Evolutionary conservation across 2,797 vertebrate species (phyloP).

Genomic region (Astyanax mexicanus): DNA sequence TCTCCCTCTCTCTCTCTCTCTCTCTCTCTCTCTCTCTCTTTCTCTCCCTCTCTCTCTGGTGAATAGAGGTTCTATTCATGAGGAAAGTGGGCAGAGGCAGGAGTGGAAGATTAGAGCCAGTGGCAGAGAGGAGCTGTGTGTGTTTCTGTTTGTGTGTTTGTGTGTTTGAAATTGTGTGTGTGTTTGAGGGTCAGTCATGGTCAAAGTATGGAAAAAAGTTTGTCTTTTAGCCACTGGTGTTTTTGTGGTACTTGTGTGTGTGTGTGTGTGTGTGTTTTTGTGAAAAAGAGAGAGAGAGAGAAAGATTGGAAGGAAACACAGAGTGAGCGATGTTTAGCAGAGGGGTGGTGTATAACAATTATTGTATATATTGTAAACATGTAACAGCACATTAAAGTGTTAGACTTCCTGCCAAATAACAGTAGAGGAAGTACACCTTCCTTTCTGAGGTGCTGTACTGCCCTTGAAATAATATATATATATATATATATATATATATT

Average conservation of each 20-base stretch:
- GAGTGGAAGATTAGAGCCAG: not conserved
- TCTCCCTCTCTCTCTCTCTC: constrained; percentile 2
- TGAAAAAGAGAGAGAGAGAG: too few species aligned
- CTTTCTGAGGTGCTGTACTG: too few species aligned
- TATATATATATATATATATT: too few species aligned
- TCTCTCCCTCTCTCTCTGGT: not conserved
- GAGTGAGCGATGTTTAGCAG: too few species aligned
- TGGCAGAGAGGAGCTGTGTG: not conserved
- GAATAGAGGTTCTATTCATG: constrained; percentile 31
- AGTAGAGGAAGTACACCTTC: too few species aligned
- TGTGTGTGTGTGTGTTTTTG: not conserved
- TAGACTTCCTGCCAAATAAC: too few species aligned
- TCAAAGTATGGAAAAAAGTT: too few species aligned
- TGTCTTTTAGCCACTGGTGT: not conserved
- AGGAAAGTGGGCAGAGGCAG: not conserved
- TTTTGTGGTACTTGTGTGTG: not conserved
- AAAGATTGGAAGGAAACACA: too few species aligned
- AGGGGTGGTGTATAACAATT: too few species aligned
- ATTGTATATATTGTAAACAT: too few species aligned
- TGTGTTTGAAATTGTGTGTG: not conserved
- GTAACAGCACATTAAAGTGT: too few species aligned
- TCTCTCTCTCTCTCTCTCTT: constrained; percentile 7
- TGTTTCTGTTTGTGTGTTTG: not conserved
- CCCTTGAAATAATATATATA: too few species aligned
- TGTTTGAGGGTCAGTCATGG: not conserved